phyloP scores from a whole-genome alignment of 2,113 vertebrate species.

The Nycticorax nycticorax region DNA sequence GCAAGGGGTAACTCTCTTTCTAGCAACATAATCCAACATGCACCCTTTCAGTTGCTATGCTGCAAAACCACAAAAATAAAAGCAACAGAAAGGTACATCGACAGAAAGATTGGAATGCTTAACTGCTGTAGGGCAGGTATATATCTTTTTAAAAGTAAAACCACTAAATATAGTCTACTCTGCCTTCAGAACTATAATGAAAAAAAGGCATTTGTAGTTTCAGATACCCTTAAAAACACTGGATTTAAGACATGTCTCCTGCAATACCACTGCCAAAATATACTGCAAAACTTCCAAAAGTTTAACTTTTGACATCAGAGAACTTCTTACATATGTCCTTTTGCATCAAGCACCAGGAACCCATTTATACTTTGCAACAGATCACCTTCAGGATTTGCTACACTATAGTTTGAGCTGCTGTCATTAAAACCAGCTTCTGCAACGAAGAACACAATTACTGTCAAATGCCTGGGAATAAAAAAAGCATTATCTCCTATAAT shows the following conservation, averaged over 20 bases:
- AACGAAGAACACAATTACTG: neutral
- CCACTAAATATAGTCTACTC: neutral
- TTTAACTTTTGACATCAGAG: neutral
- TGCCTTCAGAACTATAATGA: neutral
- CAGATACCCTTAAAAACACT: neutral
- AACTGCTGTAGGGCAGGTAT: constrained; percentile 17
- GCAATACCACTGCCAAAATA: neutral
- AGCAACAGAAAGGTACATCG: neutral
- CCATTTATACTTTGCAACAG: neutral
- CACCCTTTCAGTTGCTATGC: neutral
- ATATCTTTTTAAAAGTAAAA: neutral
- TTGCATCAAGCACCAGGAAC: neutral
- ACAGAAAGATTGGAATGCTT: constrained; percentile 15
- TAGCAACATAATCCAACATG: neutral
- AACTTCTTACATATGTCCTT: neutral
- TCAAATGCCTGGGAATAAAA: neutral
- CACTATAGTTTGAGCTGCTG: neutral
- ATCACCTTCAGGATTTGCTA: neutral
- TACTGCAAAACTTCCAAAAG: neutral
- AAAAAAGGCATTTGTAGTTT: neutral
- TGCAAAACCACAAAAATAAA: neutral
- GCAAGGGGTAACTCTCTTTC: neutral
- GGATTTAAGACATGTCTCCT: neutral
- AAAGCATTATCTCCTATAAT: neutral
- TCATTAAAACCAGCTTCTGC: neutral